Conservation (phyloP, 2,797 vertebrate species). For the Silurus lanzhouensis region DNA sequence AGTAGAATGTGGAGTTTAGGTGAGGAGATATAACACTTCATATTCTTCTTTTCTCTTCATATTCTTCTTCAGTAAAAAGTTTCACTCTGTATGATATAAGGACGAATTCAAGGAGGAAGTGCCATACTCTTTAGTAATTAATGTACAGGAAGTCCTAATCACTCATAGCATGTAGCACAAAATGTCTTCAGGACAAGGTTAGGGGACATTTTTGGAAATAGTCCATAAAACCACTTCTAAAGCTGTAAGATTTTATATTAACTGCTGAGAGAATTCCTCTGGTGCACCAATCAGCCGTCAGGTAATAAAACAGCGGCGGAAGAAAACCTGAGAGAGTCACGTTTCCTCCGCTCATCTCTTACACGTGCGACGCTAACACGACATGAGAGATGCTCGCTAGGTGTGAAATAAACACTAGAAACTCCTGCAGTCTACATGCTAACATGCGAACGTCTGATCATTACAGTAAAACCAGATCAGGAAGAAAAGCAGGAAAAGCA, state of each 20-base stretch:
- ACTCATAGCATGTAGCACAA: background rate
- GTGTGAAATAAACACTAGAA: background rate
- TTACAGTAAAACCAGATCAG: no score
- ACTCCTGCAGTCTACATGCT: background rate
- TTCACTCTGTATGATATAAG: background rate
- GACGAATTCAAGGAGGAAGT: background rate
- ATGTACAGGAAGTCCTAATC: background rate
- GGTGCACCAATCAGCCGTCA: background rate
- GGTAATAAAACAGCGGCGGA: constrained; percentile 4
- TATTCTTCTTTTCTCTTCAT: background rate
- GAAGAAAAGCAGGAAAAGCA: background rate
- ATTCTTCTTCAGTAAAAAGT: background rate
- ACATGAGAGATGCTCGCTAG: background rate
- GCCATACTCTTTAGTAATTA: background rate
- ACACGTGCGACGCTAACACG: background rate
- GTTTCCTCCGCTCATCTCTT: constrained; percentile 2
- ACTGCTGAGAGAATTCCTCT: background rate
- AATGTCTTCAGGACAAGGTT: background rate
- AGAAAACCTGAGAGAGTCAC: background rate
- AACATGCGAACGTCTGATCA: background rate
- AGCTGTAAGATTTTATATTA: background rate
- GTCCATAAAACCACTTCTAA: background rate
- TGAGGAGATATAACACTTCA: no score
- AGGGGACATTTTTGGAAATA: background rate
- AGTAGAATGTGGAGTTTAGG: no score